Evolutionary conservation across 2,888 invertebrate species (phyloP).

Genomic region (Norana najaformis): DNA sequence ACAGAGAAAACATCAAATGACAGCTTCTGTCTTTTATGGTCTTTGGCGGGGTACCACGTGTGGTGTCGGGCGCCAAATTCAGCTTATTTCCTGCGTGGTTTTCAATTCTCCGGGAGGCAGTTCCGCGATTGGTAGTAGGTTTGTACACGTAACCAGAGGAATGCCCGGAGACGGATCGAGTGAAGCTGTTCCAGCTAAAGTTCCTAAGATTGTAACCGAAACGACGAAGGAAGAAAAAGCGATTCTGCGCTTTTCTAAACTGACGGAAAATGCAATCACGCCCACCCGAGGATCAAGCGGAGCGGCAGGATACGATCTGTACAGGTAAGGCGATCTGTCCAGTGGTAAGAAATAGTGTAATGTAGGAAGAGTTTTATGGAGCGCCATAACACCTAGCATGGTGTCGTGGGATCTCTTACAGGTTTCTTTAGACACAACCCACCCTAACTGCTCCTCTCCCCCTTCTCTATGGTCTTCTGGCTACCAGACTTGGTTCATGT

Average conservation of each 20-base stretch:
- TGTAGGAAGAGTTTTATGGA: too few relatives aligned
- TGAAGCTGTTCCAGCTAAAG: not conserved
- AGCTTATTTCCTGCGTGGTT: not conserved
- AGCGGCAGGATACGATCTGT: constrained; percentile 89
- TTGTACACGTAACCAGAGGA: not conserved
- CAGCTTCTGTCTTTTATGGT: not conserved
- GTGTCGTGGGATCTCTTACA: too few relatives aligned
- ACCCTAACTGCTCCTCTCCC: too few relatives aligned
- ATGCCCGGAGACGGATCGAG: not conserved
- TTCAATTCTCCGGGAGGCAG: not conserved
- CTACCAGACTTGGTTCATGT: too few relatives aligned
- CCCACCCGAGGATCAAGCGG: constrained; percentile 82
- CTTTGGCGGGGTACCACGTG: not conserved
- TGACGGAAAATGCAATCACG: constrained; percentile 78
- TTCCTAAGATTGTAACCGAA: not conserved
- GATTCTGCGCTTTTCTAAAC: constrained; percentile 71
- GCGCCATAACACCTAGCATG: not conserved
- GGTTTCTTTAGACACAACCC: too few relatives aligned
- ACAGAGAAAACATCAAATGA: not conserved
- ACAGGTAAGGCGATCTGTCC: constrained; percentile 68
- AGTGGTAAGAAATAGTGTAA: not conserved
- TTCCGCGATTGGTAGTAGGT: not conserved
- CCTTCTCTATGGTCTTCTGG: too few relatives aligned
- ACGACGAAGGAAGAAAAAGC: not conserved
- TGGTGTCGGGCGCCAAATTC: not conserved